Percentiles rank a stretch among this genome's conserved stretches.
phyloP scores from a whole-genome alignment of 2,113 vertebrate species.

The Columba janthina region DNA sequence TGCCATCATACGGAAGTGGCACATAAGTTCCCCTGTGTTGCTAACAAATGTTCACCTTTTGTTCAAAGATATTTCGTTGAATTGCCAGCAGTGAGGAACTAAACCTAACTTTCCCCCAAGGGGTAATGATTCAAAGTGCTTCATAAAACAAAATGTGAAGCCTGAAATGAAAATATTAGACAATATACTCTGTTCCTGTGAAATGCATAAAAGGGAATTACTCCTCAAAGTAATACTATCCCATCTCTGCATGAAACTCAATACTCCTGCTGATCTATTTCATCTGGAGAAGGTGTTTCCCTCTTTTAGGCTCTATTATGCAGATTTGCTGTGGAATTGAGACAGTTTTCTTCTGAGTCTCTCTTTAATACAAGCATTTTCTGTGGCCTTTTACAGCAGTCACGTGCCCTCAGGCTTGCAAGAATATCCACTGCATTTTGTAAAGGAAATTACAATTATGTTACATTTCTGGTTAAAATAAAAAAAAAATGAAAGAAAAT shows the following conservation, averaged over 20 bases:
- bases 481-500: not conserved
- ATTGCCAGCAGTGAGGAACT: not conserved
- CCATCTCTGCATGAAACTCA: not conserved
- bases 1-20: not conserved
- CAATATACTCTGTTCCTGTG: not conserved
- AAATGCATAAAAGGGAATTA: slow-evolving; percentile 12
- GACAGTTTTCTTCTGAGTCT: not conserved
- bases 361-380: not conserved
- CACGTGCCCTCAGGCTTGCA: not conserved
- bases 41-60: slow-evolving; percentile 30
- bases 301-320: not conserved
- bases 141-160: slow-evolving; percentile 36
- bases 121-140: not conserved
- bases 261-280: not conserved
- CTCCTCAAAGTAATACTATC: not conserved
- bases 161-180: slow-evolving; percentile 32
- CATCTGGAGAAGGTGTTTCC: not conserved
- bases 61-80: not conserved
- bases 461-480: not conserved
- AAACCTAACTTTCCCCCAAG: not conserved
- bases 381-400: not conserved
- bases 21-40: not conserved
- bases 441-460: not conserved
- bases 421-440: not conserved
- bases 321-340: not conserved